Base-by-base conservation (phyloP, 1,140 invertebrate genomes). In the Drosophila miranda region DNA sequence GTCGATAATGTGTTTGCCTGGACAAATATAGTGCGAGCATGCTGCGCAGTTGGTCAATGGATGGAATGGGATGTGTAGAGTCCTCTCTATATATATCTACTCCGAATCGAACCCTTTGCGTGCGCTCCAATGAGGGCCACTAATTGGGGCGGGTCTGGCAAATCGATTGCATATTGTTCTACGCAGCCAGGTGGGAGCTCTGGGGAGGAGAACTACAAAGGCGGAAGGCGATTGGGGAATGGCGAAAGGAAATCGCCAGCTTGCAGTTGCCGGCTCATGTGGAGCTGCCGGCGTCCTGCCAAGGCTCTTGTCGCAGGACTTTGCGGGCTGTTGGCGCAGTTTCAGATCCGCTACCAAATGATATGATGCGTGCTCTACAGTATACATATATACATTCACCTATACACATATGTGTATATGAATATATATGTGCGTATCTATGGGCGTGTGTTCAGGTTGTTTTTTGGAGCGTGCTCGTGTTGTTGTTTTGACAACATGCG, bases 191-290 rank as follows among this genome's bases (percentile, higher is more conserved):
- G 34, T 23, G 7, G 19, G 30, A 23, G 11, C 34, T 16, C 41
- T 49, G 42, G 42, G 45, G 11, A 26, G 19, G 19, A 26, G 21
- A 21, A 14, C 13, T n/a, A 9, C 21, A 21, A 50, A 26, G 49
- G 28, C 23, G 14, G 28, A 28, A 6, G 28, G 28, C 5, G 5
- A 26, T 3, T 30, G 30, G 30, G 3, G 30, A 30, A 81, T 76
- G 78, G 68, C 66, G 68, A 67, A 58, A 67, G 70, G 60, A 79
- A 79, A 79, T 79, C 72, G 78, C 72, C 77, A 76, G 69, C 81
- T 84, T 84, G 81, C 81, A 86, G 76, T 84, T 86, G 75, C 67
- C 72, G 75, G 72, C 72, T 61, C 73, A 59, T 53, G 61, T 54
- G 42, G n/a, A 49, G 54, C 49, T 30, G 44, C 6, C 21, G 42